Percentiles rank a stretch among this genome's conserved stretches.
Conservation (phyloP, 2,888 invertebrate species). For the Dichetophora obliterata region DNA sequence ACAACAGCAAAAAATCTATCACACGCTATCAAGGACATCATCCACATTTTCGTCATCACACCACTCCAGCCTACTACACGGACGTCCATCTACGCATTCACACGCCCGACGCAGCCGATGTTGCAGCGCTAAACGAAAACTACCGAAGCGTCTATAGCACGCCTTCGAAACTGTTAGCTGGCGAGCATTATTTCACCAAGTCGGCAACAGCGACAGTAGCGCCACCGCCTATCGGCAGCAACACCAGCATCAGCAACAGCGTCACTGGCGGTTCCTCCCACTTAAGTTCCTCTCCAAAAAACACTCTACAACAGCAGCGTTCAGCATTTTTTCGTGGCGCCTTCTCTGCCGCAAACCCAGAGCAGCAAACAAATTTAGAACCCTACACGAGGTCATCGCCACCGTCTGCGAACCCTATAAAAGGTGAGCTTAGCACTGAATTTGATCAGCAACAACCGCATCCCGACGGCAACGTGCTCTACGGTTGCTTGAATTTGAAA, state of each 20-base stretch:
- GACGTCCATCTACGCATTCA: conserved; percentile 65
- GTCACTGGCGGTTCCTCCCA: neutral
- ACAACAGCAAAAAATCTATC: conserved; percentile 38
- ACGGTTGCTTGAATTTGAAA: conserved; percentile 49
- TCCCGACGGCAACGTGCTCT: conserved; percentile 56
- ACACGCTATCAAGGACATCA: conserved; percentile 66
- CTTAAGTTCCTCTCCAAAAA: neutral
- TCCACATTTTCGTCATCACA: conserved; percentile 65
- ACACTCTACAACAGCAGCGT: conserved; percentile 21
- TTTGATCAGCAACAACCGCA: neutral
- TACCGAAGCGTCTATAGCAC: conserved; percentile 67
- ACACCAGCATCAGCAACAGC: conserved; percentile 30
- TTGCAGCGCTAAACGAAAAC: conserved; percentile 64
- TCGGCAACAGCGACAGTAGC: conserved; percentile 59
- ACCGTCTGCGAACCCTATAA: conserved; percentile 58
- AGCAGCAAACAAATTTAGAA: conserved; percentile 50
- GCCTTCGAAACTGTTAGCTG: conserved; percentile 64
- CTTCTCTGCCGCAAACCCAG: conserved; percentile 53
- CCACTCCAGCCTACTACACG: conserved; percentile 66
- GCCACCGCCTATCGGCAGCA: conserved; percentile 52
- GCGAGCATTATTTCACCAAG: conserved; percentile 64
- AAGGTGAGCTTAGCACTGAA: conserved; percentile 58
- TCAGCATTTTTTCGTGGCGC: conserved; percentile 60
- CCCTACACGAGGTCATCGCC: conserved; percentile 58
- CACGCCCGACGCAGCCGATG: conserved; percentile 62